Conservation (phyloP, 2,113 vertebrate genomes). For the Misgurnus anguillicaudatus region DNA sequence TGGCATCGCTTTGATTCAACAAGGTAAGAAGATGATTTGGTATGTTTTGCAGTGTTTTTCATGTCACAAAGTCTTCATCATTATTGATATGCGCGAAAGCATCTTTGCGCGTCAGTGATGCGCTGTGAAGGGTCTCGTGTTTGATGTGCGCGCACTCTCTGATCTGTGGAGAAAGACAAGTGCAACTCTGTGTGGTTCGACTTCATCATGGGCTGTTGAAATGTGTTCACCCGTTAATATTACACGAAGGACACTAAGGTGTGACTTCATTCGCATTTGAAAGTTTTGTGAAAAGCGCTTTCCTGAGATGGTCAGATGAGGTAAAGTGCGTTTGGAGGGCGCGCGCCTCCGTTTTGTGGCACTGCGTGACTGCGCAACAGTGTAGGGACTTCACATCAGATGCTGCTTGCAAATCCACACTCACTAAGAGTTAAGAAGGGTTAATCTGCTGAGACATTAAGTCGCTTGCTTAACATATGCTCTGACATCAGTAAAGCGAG, state of each 20-base stretch:
- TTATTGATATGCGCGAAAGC: not conserved
- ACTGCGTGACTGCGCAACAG: conserved; percentile 32
- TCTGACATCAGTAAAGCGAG: not conserved
- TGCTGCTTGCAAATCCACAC: not conserved
- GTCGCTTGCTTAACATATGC: not conserved
- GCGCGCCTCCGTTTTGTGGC: conserved; percentile 35
- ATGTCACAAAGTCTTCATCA: not conserved
- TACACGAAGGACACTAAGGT: not conserved
- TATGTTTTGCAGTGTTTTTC: not conserved
- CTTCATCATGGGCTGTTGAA: conserved; percentile 22
- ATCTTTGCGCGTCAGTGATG: not conserved
- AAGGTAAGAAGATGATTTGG: conserved; percentile 67
- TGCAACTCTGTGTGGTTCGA: conserved; percentile 48
- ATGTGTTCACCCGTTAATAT: conserved; percentile 10
- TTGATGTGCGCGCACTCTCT: conserved; percentile 49
- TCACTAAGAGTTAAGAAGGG: conserved; percentile 13
- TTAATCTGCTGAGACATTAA: conserved; percentile 17
- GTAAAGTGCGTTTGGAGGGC: not conserved
- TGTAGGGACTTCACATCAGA: not conserved
- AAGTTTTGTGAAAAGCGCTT: conserved; percentile 17
- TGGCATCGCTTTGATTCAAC: conserved; percentile 73
- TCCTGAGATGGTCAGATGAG: not conserved
- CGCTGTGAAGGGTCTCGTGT: conserved; percentile 6
- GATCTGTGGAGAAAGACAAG: conserved; percentile 61
- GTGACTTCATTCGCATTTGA: not conserved